Percentiles rank a stretch among this genome's conserved stretches.
Evolutionary conservation across 1,140 invertebrate genomes (phyloP).

Genomic region (Brachionus plicatilis): DNA sequence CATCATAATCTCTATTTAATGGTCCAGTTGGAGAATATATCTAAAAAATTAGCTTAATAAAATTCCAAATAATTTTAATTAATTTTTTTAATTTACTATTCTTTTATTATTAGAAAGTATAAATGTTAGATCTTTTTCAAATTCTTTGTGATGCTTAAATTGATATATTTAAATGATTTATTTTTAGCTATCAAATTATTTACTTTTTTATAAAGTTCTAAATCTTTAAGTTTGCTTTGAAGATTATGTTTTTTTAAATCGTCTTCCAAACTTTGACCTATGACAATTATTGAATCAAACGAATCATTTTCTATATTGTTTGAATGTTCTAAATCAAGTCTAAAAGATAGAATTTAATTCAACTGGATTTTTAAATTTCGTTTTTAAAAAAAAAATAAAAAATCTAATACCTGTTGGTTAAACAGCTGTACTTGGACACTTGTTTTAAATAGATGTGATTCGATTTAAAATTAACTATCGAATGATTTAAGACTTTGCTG

Average conservation of each 20-base stretch:
- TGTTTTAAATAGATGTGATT: not conserved
- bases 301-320: not conserved
- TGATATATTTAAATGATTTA: not conserved
- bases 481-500: not conserved
- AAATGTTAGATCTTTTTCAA: constrained; percentile 39
- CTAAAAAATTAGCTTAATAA: not conserved
- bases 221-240: constrained; percentile 8
- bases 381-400: not conserved
- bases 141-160: constrained; percentile 28
- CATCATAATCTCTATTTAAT: constrained; percentile 36
- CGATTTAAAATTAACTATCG: not conserved
- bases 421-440: not conserved
- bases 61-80: not conserved
- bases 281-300: constrained; percentile 2
- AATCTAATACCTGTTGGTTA: constrained; percentile 11
- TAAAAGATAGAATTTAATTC: not conserved
- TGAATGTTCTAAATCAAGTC: not conserved
- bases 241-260: constrained; percentile 28
- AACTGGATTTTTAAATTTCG: not conserved
- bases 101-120: constrained; percentile 3
- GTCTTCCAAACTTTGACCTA: not conserved
- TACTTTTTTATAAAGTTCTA: constrained; percentile 9
- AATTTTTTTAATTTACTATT: constrained; percentile 2
- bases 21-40: constrained; percentile 37
- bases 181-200: not conserved